Conservation (phyloP, 2,888 invertebrate species). For the Oeneis ivallda region DNA sequence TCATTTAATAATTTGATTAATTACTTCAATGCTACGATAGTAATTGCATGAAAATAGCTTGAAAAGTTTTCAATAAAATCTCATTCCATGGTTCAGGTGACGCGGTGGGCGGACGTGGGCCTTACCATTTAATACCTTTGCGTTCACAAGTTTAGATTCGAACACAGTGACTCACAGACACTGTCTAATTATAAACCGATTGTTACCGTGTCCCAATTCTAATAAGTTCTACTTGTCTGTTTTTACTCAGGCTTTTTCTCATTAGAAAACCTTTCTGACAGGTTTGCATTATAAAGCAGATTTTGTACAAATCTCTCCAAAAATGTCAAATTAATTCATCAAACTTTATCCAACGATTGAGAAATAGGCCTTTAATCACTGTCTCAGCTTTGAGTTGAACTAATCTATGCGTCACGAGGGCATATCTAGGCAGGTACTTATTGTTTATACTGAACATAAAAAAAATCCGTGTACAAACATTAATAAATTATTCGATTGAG, state of each 20-base stretch:
- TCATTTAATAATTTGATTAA: neutral
- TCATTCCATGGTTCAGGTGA: conserved; percentile 45
- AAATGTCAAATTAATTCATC: neutral
- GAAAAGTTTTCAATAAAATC: neutral
- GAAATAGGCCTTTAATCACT: no score
- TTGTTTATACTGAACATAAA: neutral
- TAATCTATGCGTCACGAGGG: neutral
- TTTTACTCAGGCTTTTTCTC: neutral
- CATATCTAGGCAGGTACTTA: neutral
- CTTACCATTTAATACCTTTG: conserved; percentile 69
- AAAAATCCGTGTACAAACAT: neutral
- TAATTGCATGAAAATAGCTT: neutral
- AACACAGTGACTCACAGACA: conserved; percentile 68
- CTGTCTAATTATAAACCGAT: conserved; percentile 68
- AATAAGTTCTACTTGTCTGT: conserved; percentile 30
- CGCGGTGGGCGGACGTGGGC: conserved; percentile 54
- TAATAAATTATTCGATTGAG: neutral
- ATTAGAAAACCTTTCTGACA: neutral
- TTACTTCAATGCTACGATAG: no score
- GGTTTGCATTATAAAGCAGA: no score
- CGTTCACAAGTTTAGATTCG: conserved; percentile 62
- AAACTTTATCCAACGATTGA: no score
- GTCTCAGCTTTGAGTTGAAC: neutral
- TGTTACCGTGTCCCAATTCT: conserved; percentile 66
- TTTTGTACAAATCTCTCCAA: no score